phyloP scores from a whole-genome alignment of 2,113 vertebrate genomes.

The Baryphthengus martii region DNA sequence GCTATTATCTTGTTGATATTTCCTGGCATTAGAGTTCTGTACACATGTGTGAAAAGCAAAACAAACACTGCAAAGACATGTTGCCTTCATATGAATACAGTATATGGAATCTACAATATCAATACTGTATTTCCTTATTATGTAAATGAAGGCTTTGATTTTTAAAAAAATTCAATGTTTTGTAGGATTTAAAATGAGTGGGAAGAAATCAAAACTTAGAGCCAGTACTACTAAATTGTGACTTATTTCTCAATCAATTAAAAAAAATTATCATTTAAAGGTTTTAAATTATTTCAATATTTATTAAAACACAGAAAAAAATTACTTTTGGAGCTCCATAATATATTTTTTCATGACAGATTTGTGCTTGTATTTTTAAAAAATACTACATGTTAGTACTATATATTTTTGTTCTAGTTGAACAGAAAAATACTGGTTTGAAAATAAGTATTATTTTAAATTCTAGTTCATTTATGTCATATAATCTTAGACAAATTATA shows the following conservation, averaged over 20 bases:
- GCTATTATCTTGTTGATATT: neutral
- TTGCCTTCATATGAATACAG: neutral
- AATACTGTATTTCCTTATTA: neutral
- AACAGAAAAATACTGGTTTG: neutral
- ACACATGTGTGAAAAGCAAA: neutral
- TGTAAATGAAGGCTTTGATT: neutral
- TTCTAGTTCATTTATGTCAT: neutral
- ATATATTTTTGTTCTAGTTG: neutral
- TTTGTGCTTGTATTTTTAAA: neutral
- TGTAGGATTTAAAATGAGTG: neutral
- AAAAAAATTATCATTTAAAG: neutral
- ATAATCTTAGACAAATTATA: neutral
- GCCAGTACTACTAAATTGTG: neutral
- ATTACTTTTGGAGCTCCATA: neutral
- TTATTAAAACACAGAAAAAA: neutral
- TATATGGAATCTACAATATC: neutral
- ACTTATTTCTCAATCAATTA: neutral
- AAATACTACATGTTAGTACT: neutral
- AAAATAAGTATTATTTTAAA: neutral
- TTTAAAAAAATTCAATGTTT: neutral
- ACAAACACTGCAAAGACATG: neutral
- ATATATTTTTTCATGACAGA: neutral
- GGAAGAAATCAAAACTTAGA: neutral
- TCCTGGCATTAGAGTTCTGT: neutral
- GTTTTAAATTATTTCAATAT: neutral